phyloP scores from a whole-genome alignment of 2,888 invertebrate species.

The Silvanus unidentatus region DNA sequence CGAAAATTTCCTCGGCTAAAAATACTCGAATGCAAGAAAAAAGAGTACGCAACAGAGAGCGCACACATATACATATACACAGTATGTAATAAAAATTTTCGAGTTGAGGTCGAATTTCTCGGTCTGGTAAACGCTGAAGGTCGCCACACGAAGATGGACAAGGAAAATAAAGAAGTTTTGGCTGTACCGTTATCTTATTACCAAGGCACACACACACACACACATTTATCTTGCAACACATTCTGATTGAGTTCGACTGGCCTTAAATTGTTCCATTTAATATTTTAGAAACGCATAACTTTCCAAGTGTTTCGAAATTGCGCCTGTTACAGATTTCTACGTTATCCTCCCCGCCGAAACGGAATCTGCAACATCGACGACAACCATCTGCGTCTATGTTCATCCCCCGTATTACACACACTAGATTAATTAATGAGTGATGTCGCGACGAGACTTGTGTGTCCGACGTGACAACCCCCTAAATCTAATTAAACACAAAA shows the following conservation, averaged over 20 bases:
- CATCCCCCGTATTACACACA: no score
- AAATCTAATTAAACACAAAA: constrained; percentile 43
- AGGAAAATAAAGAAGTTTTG: constrained; percentile 2
- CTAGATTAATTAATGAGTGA: constrained; percentile 31
- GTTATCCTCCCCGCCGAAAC: no score
- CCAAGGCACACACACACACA: no score
- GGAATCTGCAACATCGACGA: no score
- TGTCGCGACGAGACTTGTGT: constrained; percentile 24
- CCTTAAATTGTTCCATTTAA: not conserved
- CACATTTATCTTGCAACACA: no score
- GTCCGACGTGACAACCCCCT: constrained; percentile 33
- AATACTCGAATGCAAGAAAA: no score
- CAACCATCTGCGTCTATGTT: no score
- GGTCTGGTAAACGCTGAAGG: constrained; percentile 40
- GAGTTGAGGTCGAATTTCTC: constrained; percentile 39
- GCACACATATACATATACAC: not conserved
- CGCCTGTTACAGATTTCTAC: no score
- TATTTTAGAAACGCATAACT: constrained; percentile 6
- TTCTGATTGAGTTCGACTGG: no score
- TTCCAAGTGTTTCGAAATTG: no score
- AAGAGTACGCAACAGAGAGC: not conserved
- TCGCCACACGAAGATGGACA: constrained; percentile 25
- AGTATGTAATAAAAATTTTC: not conserved
- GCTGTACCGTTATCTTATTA: not conserved
- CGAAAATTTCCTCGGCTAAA: no score